phyloP scores from a whole-genome alignment of 2,797 vertebrate species.

The Neomorphus geoffroyi region DNA sequence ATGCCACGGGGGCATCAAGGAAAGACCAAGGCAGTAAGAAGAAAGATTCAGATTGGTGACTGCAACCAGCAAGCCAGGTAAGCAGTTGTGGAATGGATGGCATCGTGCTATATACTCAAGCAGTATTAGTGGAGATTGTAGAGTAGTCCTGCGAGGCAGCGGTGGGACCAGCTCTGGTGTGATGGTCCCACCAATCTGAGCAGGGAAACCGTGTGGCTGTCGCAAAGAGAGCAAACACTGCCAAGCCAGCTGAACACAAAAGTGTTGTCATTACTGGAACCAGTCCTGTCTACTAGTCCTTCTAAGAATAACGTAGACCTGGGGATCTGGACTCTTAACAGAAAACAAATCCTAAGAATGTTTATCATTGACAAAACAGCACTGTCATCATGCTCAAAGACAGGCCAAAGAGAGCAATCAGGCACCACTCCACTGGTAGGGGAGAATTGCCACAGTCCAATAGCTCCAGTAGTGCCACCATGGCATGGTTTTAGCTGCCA shows the following conservation, averaged over 20 bases:
- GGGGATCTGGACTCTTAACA: not conserved
- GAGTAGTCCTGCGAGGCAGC: not conserved
- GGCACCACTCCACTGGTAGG: rapidly evolving
- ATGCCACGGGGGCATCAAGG: not conserved
- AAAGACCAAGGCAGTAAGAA: not conserved
- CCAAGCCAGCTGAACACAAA: not conserved
- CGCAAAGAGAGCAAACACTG: not conserved
- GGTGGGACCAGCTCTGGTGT: not conserved
- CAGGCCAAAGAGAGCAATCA: not conserved
- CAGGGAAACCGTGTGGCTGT: not conserved
- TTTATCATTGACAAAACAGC: not conserved
- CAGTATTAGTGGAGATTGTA: not conserved
- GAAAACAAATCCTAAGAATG: not conserved
- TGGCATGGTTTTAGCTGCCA: not conserved
- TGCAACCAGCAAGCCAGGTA: not conserved
- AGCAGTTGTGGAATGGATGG: not conserved
- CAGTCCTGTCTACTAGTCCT: not conserved
- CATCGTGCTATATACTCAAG: rapidly evolving
- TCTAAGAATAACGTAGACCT: not conserved
- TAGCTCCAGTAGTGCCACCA: not conserved
- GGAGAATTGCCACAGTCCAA: not conserved
- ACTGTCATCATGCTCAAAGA: not conserved
- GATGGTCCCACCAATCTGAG: not conserved
- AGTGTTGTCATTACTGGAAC: not conserved
- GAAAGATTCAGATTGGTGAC: not conserved